Base-by-base conservation (phyloP, 2,113 vertebrate genomes). In the Nerophis lumbriciformis region DNA sequence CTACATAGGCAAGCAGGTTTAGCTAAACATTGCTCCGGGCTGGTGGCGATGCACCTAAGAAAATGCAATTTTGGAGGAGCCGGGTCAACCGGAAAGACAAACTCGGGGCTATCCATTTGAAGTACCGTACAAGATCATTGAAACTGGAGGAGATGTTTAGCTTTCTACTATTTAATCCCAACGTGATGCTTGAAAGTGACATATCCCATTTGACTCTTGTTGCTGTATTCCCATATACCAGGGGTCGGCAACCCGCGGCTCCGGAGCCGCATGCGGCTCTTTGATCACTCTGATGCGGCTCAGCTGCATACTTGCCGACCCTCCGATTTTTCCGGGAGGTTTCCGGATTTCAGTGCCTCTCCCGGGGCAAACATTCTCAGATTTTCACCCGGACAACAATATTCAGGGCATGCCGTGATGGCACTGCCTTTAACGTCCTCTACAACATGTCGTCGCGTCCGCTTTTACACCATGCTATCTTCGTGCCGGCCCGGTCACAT, bases 11-110 rank as follows among this genome's bases (percentile, higher is more conserved):
- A 89, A 85, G 78, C 87, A 82, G 79, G 92, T 94, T 92, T 83
- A 87, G 90, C 88, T 92, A 93, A 95, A 90, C 89, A 91, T 92
- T 88, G 93, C 93, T 93, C 66, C 63, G 67, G 87, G 87, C 87
- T 78, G 75, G 80, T 63, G 49, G 73, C 77, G 65, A 61, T 69
- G 69, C 63, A 76, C 82, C 81, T 56, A 16, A 71, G 66, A 72
- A 86, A 67, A 53, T 10, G 1, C 52, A 76, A 66, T 67, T 67
- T 70, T 11, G 67, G 15, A 2, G 55, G 42, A 12, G 36, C 37
- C 71, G 71, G 78, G 68, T 82, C 70, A 83, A 60, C 72, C 55
- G 66, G 19, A 45, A 53, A 52, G 72, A 68, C 69, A 61, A 70
- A 47, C 54, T 39, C n/a, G 49, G 58, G 78, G 59, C 53, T 71